phyloP scores from a whole-genome alignment of 2,113 vertebrate species.

The Nesoenas mayeri region DNA sequence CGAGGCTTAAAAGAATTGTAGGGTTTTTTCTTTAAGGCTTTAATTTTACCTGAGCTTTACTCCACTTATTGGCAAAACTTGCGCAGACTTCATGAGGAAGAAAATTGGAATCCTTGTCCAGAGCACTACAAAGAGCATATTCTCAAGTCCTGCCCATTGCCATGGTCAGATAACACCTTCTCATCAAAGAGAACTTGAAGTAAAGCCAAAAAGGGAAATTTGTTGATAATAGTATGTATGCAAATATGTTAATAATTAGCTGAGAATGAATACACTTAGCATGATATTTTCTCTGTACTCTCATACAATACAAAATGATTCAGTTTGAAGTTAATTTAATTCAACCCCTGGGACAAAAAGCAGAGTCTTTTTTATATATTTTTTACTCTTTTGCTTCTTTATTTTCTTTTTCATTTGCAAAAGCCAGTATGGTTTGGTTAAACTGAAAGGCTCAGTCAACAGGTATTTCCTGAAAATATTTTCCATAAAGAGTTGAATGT shows the following conservation, averaged over 20 bases:
- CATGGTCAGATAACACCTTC: constrained; percentile 45
- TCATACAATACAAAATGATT: constrained; percentile 47
- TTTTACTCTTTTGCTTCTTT: constrained; percentile 32
- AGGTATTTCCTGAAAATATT: constrained; percentile 84
- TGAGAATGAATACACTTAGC: constrained; percentile 62
- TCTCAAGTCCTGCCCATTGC: constrained; percentile 3
- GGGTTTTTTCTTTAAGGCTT: neutral
- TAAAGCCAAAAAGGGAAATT: constrained; percentile 62
- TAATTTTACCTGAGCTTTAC: neutral
- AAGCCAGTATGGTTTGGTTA: constrained; percentile 72
- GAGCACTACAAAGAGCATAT: constrained; percentile 15
- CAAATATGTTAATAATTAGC: constrained; percentile 76
- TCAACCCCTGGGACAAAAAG: constrained; percentile 63
- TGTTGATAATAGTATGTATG: constrained; percentile 57
- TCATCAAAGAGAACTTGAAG: constrained; percentile 61
- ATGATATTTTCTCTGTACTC: constrained; percentile 38
- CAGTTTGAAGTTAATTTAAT: constrained; percentile 65
- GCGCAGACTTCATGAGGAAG: neutral
- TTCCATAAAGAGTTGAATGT: constrained; percentile 72
- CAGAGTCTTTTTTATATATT: neutral
- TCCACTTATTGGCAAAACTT: neutral
- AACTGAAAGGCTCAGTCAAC: constrained; percentile 77
- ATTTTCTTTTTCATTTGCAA: constrained; percentile 35
- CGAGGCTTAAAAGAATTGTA: constrained; percentile 1
- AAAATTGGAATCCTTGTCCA: neutral